Evolutionary conservation across 2,888 invertebrate genomes (phyloP), one percentile per base, ranked within the genome.

Genomic region (Anoplius nigerrimus): DNA sequence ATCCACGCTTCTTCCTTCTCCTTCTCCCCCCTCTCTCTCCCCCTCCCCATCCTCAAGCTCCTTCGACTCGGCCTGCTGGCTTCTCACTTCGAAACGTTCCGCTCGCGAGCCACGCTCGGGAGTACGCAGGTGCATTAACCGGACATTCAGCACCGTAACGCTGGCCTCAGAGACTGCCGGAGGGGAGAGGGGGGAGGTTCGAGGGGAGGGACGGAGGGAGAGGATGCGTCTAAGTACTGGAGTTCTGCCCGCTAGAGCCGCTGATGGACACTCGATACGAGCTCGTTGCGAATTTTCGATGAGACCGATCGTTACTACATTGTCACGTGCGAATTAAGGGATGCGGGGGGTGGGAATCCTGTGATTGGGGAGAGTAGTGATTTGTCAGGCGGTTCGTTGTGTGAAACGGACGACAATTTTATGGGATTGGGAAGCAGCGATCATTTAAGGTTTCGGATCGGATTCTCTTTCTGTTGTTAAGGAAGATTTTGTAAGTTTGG

Each of bases 101-200:
- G 83, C 83, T 86, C 82, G 75, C 81, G 77, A 81, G 81, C 76
- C 75, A 78, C 78, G 8, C 6, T 13, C 15, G 57, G 76, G 81
- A 78, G 80, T 82, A 82, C 82, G 84, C 85, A 86, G 86, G 86
- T 86, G 86, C 86, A 86, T 86, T 85, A 86, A 86, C 86, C 86
- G 86, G 84, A 84, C 84, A 85, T 86, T 83, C 82, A 81, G 81
- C 81, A 82, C 80, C 85, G 83, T 84, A 84, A 84, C 85, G 82
- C 79, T 79, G 79, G 75, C 79, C 76, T 73, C 62, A 54, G 24
- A 53, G 42, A 56, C 51, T n/a, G 20, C 21, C 58, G 52, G 13
- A 20, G 18, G 59, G 54, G 8, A 13, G 51, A 56, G 16, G 58
- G 15, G 21, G 34, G 27, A 45, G 46, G 18, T 8, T 21, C n/a